Base-by-base conservation (phyloP, 2,888 invertebrate genomes). In the Terebella lapidaria region DNA sequence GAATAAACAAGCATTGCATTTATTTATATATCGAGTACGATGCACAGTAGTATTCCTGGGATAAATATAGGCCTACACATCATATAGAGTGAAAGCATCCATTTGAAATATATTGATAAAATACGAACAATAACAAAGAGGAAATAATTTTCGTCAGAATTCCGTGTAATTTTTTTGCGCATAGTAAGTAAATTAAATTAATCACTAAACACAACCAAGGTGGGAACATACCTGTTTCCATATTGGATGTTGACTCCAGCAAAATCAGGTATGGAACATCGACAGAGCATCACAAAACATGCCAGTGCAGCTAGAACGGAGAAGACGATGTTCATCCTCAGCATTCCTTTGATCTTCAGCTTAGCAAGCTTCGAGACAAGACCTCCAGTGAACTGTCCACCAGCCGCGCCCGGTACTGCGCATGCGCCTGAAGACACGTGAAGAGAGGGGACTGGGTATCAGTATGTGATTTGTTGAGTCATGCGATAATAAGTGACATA, bases 321-420 rank as follows among this genome's bases (percentile, higher is more conserved):
- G 18, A 27, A 26, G 5, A 26, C 28, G 15, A 74, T 65, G 60
- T 69, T 67, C 3, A 74, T 62, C 10, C 70, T 66, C 20, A 76
- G 64, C 60, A 73, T 69, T 5, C 74, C 74, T 4, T 62, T 61
- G 3, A 77, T 71, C 49, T 72, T 72, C 25, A 75, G 61, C 49
- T 73, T 72, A 63, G 71, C 63, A 26, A 59, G 60, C 52, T 69
- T 71, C 55, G 71, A 70, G 1, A 77, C 64, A 4, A 69, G 64
- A 0, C 76, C 77, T 3, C 76, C 75, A 2, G 74, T 54, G 27
- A 77, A 68, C 63, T 74, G 72, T 1, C 77, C 77, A 15, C 72
- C 70, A 3, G 72, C 75, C 3, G 75, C 76, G 2, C 75, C 73
- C 1, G 75, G 75, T 1, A 77, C 73, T 4, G 72, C 71, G 2